phyloP scores from a whole-genome alignment of 2,113 vertebrate species.

The Ranitomeya variabilis region DNA sequence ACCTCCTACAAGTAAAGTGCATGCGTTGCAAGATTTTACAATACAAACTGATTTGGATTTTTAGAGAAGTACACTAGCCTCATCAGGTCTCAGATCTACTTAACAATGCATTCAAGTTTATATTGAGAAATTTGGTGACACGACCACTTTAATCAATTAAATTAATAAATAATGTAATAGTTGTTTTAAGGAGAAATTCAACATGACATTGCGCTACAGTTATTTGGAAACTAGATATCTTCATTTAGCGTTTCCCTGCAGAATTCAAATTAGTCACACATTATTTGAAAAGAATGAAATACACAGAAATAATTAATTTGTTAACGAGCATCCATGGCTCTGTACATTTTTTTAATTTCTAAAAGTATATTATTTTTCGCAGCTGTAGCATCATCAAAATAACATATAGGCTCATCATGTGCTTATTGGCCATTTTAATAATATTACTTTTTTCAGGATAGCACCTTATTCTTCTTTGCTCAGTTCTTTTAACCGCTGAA shows the following conservation, averaged over 20 bases:
- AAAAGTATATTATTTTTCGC: conserved; percentile 3
- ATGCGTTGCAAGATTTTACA: too few species aligned
- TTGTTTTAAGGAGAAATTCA: background rate
- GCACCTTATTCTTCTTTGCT: conserved; percentile 24
- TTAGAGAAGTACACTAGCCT: too few species aligned
- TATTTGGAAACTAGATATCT: conserved; percentile 8
- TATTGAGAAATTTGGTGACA: too few species aligned
- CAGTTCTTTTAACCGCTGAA: conserved; percentile 36
- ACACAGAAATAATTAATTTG: background rate
- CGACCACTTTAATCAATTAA: background rate
- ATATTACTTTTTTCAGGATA: conserved; percentile 38
- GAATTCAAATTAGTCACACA: background rate
- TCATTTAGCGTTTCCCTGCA: background rate
- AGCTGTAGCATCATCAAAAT: conserved; percentile 19
- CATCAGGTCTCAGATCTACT: too few species aligned
- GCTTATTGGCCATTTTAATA: conserved; percentile 32
- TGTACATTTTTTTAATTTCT: background rate
- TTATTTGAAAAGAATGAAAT: background rate
- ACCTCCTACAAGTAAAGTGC: too few species aligned
- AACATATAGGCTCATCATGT: background rate
- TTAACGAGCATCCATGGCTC: background rate
- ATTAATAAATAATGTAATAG: background rate
- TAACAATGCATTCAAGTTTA: too few species aligned
- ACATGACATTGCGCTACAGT: background rate
- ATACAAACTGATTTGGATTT: too few species aligned